A percentile compares a stretch with the other conserved stretches of the same genome.
These are phyloP conservation scores for Lathronympha strigana DNA, from an alignment of 2,888 invertebrate species.

Conservation along the genomic window DNA sequence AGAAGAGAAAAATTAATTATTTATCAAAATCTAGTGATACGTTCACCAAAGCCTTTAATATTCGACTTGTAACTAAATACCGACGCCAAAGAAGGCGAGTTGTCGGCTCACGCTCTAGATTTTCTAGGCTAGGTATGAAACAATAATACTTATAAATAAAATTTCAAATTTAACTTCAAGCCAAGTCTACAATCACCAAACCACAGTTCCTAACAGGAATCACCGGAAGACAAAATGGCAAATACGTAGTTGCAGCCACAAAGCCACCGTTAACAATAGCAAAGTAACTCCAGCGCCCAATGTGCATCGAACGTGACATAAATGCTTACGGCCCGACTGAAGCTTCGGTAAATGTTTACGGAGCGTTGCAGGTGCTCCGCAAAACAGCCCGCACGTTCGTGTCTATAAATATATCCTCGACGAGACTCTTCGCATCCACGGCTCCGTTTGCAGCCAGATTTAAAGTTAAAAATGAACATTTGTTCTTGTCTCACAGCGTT, in stretches of 20 bases:
- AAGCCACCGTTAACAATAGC: constrained; percentile 16
- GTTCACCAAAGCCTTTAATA: too few relatives aligned
- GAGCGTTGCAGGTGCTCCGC: constrained; percentile 33
- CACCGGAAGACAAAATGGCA: constrained; percentile 4
- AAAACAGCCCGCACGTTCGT: constrained; percentile 32
- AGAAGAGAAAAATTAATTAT: too few relatives aligned
- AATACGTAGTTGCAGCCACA: constrained; percentile 1
- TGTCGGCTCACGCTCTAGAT: too few relatives aligned
- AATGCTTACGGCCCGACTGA: constrained; percentile 21
- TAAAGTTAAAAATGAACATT: constrained; percentile 5
- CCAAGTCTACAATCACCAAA: constrained; percentile 10
- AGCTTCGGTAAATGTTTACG: constrained; percentile 43
- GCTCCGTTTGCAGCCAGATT: constrained; percentile 19
- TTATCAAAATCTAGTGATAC: too few relatives aligned
- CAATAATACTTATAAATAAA: too few relatives aligned
- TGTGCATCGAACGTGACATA: constrained; percentile 42
- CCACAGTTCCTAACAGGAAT: constrained; percentile 8
- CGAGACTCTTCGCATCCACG: constrained; percentile 18
- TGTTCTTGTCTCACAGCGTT: neutral
- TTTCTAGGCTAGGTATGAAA: too few relatives aligned
- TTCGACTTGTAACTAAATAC: too few relatives aligned
- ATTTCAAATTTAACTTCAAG: too few relatives aligned
- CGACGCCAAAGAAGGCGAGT: too few relatives aligned
- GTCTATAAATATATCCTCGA: constrained; percentile 31
- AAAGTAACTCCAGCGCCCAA: constrained; percentile 1